phyloP scores from a whole-genome alignment of 2,113 vertebrate species.

The Larimichthys crocea region DNA sequence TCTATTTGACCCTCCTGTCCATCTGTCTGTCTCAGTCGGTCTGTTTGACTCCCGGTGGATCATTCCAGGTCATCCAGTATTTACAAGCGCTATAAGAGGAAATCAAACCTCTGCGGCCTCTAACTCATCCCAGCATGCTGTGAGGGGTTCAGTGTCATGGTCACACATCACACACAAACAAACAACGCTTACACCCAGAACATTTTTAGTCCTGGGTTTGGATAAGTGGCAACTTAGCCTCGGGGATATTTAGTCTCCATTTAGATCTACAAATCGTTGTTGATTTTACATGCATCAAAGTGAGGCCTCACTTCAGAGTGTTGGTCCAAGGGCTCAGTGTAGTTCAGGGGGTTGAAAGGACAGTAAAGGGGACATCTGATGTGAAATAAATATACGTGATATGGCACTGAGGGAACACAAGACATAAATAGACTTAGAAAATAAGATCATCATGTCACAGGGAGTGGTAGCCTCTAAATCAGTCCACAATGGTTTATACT shows the following conservation, averaged over 20 bases:
- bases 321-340: background rate
- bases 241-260: background rate
- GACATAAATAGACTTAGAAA: background rate
- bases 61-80: slow-evolving; percentile 31
- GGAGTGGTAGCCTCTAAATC: background rate
- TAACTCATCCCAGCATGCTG: background rate
- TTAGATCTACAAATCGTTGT: slow-evolving; percentile 5
- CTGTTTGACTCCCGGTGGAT: slow-evolving; percentile 7
- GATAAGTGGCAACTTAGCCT: background rate
- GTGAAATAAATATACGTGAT: background rate
- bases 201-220: slow-evolving; percentile 26
- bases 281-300: background rate
- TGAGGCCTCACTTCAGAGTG: background rate
- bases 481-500: background rate
- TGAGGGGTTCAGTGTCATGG: slow-evolving; percentile 6
- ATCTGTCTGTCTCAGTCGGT: slow-evolving; percentile 1
- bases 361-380: background rate
- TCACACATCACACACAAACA: slow-evolving; percentile 24
- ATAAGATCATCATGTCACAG: background rate
- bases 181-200: slow-evolving; percentile 4
- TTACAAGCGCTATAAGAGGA: slow-evolving; percentile 44
- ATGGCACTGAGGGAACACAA: background rate
- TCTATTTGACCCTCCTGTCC: slow-evolving; percentile 14
- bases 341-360: background rate
- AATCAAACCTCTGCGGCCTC: slow-evolving; percentile 2